Base-by-base conservation (phyloP, 92 coral and sea anemone genomes). In the Montipora capitata region DNA sequence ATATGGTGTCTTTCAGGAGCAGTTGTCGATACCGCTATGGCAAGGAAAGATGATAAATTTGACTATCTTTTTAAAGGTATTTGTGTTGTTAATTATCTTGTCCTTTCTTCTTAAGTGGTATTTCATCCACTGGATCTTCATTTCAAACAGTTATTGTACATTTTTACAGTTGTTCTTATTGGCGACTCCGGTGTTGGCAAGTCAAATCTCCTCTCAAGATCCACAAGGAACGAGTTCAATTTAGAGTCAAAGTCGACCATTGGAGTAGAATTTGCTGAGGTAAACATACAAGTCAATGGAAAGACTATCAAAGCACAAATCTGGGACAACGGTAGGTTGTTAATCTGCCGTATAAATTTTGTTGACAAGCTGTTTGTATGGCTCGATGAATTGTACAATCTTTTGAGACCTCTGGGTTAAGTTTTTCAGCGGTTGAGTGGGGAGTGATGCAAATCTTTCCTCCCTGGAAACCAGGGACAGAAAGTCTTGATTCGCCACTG, bases 131-230 rank as follows among this genome's bases (percentile, higher is more conserved):
- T 52, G 17, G 15, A 3, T 17, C 14, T 5, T 3, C 48, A 78
- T 58, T 10, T 9, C 12, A 74, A 7, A 40, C 14, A 72, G 73
- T 69, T 76, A 38, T 69, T 41, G 78, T 88, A 58, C 78, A 16
- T 65, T 81, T 71, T 6, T 68, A 82, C 86, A 97, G 99, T 97
- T 89, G 99, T 97, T 74, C 92, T 97, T 72, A 97, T 97, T 75
- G 99, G 99, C 63, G 99, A 97, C 91, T 97, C 99, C 49, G 99
- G 99, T n/a, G 99, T 97, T 77, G 99, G 99, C 49, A 97, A 97
- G 94, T 97, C 99, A 78, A 94, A 97, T 88, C 92, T 97, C 71
- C 96, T 97, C 76, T 97, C 99, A 61, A 91, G 99, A 71, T 97
- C 94, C 89, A 97, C 99, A 42, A 90, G 99, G 74, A 97, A 97